Conservation (phyloP, 2,797 vertebrate species). For the Carcharodon carcharias region DNA sequence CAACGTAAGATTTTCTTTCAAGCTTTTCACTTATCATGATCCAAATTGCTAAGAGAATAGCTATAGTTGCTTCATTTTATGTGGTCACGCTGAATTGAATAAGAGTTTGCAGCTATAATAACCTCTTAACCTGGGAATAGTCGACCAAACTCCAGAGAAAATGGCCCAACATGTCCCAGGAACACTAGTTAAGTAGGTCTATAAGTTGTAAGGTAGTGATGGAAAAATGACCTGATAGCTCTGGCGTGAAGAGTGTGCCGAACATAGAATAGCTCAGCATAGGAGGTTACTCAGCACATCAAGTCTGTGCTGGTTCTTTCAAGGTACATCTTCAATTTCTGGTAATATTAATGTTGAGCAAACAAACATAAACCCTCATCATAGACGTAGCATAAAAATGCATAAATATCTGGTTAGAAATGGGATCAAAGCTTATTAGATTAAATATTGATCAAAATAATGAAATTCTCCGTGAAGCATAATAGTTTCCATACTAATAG, state of each 20-base stretch:
- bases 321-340: not conserved
- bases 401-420: not conserved
- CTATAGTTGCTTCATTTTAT: not conserved
- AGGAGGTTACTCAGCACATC: not conserved
- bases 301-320: not conserved
- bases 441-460: not conserved
- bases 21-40: not conserved
- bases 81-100: not conserved
- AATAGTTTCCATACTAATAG: not conserved
- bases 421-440: not conserved
- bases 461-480: not conserved
- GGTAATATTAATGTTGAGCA: not conserved
- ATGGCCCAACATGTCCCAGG: not conserved
- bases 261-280: not conserved
- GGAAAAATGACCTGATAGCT: not conserved
- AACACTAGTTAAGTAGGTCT: not conserved
- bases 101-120: not conserved
- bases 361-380: not conserved
- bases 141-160: not conserved
- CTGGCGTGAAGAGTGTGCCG: not conserved
- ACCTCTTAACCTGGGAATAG: not conserved
- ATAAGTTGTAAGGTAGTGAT: not conserved
- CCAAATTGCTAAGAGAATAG: not conserved
- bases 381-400: not conserved
- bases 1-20: not conserved